Base-by-base conservation (phyloP, 1,140 invertebrate genomes). In the Globodera rostochiensis region DNA sequence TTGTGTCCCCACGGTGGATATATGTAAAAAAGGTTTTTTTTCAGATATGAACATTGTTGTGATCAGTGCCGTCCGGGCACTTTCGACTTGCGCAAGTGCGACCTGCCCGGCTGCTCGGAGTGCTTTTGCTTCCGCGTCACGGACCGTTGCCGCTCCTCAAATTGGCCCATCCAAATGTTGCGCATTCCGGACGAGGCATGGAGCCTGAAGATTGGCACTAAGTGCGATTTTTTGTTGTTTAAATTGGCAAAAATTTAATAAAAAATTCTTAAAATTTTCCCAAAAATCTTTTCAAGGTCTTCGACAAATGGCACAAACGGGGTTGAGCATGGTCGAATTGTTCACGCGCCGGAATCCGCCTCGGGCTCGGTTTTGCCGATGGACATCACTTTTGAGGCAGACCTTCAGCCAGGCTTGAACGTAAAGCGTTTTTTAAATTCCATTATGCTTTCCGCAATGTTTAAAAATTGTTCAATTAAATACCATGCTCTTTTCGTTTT, bases 41-140 rank as follows among this genome's bases (percentile, higher is more conserved):
- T 25, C 21, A 78, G 76, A 69, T 78, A 60, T 50, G 76, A 78
- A 70, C 83, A 84, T 69, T 99, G 97, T n/a, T 99, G 97, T 90
- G 94, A 96, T 83, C 90, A 93, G 1, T 99, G 97, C 88, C 93
- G 93, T 82, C 93, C 95, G 46, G n/a, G n/a, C n/a, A n/a, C n/a
- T n/a, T n/a, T n/a, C n/a, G n/a, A n/a, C n/a, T n/a, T n/a, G n/a
- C n/a, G 90, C 83, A 90, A 89, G 69, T 90, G 90, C 79, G 81
- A 78, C 11, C 76, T 87, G 53, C 86, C 82, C 13, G 97, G 97
- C 1, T 99, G 97, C 88, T 97, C 95, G 1, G 94, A 95, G 84
- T 99, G 97, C 36, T 86, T 90, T 67, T 88, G 88, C 53, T 57
- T 90, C 87, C 91, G 92, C 82, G 96, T 98, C 86, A 80, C 73